Base-by-base conservation (phyloP, 2,797 vertebrate genomes). In the Phaenicophaeus curvirostris region DNA sequence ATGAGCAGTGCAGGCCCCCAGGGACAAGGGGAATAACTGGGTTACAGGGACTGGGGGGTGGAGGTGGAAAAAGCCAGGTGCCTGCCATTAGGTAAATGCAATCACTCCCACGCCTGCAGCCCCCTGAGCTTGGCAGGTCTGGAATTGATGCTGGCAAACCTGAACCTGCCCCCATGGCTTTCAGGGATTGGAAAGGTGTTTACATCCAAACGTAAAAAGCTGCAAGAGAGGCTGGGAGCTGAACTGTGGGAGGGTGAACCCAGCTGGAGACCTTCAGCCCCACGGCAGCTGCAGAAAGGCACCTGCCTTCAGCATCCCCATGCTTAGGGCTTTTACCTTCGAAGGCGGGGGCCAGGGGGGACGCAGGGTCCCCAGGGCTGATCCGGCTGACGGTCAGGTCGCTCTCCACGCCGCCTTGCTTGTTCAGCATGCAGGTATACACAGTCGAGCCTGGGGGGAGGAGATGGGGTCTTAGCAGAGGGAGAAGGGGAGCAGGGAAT, bases 391-490 rank as follows among this genome's bases (percentile, higher is more conserved):
- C 99, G 0, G 99, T 99, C 95, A 99, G 98, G 97, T 99, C 99
- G 0, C 99, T 98, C 97, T 99, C 99, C 0, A 98, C 97, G 2
- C 99, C 99, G 0, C 99, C 99, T 3, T 48, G 97, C 33, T 87
- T 95, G 95, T 99, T 99, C 95, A 99, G 94, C 99, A 99, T 99
- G 96, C 99, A 99, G 59, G 99, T 99, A 88, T 99, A 99, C 51
- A 99, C 98, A 0, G 99, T 99, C 12, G 98, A 98, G 62, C 99
- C 99, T 99, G 42, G 5, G 15, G 27, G 57, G 58, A 89, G 51
- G 41, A 94, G 39, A 41, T 0, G 21, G 39, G 17, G 72, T 27
- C 39, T 63, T 1, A 8, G 51, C 55, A 33, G 6, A 44, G 42
- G 35, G 27, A 5, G 46, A 15, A 1, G 21, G 39, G 41, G 4